Evolutionary conservation across 2,797 vertebrate species (phyloP).

Genomic region (Lindbergichthys nudifrons): DNA sequence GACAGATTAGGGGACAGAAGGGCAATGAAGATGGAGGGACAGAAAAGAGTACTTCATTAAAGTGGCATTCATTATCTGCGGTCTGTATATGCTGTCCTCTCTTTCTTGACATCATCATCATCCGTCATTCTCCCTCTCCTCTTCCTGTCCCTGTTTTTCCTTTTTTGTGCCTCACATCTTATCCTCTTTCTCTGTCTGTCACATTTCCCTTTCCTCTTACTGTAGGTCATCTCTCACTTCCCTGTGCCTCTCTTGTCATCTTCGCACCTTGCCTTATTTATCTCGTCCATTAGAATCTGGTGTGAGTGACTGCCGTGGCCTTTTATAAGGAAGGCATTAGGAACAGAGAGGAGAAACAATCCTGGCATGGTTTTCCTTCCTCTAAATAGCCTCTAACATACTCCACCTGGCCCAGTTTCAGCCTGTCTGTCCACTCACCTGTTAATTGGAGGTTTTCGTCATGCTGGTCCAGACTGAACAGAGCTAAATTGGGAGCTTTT

Average conservation of each 20-base stretch:
- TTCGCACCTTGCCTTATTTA: slow-evolving; percentile 44
- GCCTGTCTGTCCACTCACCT: slow-evolving; percentile 41
- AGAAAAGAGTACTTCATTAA: slow-evolving; percentile 54
- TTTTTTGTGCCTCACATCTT: slow-evolving; percentile 13
- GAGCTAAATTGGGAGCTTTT: slow-evolving; percentile 30
- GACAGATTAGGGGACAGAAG: slow-evolving; percentile 41
- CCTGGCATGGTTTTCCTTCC: slow-evolving; percentile 27
- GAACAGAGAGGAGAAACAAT: slow-evolving; percentile 40
- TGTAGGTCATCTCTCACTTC: slow-evolving; percentile 23
- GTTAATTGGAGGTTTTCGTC: slow-evolving; percentile 54
- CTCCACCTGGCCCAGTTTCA: slow-evolving; percentile 56
- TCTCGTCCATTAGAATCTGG: slow-evolving; percentile 48
- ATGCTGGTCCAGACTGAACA: slow-evolving; percentile 34
- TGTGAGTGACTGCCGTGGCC: slow-evolving; percentile 45
- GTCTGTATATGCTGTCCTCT: slow-evolving; percentile 37
- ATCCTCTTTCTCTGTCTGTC: slow-evolving; percentile 7
- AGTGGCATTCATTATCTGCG: slow-evolving; percentile 50
- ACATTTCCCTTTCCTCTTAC: slow-evolving; percentile 25
- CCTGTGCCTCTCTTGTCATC: neutral
- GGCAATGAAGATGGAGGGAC: slow-evolving; percentile 29
- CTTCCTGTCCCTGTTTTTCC: neutral
- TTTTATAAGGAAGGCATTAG: slow-evolving; percentile 28
- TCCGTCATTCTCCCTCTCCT: slow-evolving; percentile 47
- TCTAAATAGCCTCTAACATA: slow-evolving; percentile 40
- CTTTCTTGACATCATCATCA: slow-evolving; percentile 32